A percentile compares a stretch with the other conserved stretches of the same genome.
These are phyloP conservation scores for Globia sparganii DNA, from an alignment of 2,888 invertebrate species.

Conservation along the genomic window DNA sequence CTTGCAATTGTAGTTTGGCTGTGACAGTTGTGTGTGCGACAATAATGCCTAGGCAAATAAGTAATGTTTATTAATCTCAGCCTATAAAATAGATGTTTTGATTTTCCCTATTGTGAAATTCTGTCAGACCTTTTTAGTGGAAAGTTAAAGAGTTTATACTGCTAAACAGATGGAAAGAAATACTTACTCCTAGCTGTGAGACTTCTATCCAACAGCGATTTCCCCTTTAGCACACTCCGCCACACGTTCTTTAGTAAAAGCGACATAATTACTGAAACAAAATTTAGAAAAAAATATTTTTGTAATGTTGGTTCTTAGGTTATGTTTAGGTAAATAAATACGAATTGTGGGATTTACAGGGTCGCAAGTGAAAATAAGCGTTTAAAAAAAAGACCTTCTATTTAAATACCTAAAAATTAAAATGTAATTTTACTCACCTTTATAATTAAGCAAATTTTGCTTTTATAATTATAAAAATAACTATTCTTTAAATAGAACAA, in stretches of 20 bases:
- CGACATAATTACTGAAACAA: constrained; percentile 75
- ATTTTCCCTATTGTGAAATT: too few species aligned
- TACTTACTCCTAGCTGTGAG: constrained; percentile 77
- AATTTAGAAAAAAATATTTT: background rate
- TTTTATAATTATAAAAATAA: background rate
- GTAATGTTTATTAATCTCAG: background rate
- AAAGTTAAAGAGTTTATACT: background rate
- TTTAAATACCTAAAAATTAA: background rate
- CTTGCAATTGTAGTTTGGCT: background rate
- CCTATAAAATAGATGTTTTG: too few species aligned
- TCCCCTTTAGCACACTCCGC: constrained; percentile 75
- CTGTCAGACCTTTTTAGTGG: background rate
- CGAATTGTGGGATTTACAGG: background rate
- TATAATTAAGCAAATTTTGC: constrained; percentile 13
- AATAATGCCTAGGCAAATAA: background rate
- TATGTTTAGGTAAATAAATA: constrained; percentile 23
- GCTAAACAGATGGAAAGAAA: background rate
- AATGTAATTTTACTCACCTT: constrained; percentile 44
- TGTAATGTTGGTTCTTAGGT: constrained; percentile 21
- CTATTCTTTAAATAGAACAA: constrained; percentile 3
- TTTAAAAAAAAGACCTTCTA: background rate
- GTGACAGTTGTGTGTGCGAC: background rate
- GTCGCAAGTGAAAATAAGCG: background rate
- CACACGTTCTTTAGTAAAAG: constrained; percentile 77
- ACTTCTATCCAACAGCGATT: constrained; percentile 73